Percentiles rank a stretch among this genome's conserved stretches.
Evolutionary conservation across 2,113 vertebrate genomes (phyloP).

Genomic region (Bolborhynchus lineola): DNA sequence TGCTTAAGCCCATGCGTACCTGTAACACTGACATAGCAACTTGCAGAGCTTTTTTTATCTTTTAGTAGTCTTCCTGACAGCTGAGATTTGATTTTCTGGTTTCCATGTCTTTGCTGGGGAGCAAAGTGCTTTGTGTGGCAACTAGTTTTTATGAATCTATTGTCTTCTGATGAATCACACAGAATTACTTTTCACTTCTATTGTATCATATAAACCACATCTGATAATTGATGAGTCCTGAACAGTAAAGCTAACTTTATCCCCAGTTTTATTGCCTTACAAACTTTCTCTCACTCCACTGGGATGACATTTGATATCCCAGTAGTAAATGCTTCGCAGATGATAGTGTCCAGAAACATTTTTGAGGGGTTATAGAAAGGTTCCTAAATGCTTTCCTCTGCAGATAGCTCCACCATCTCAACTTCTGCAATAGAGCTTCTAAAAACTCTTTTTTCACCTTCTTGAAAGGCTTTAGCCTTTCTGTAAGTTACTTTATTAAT

Average conservation of each 20-base stretch:
- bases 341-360: background rate
- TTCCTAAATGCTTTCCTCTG: background rate
- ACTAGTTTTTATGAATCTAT: background rate
- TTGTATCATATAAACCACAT: rapidly evolving
- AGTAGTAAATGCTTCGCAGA: background rate
- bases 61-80: background rate
- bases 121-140: background rate
- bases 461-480: background rate
- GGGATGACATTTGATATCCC: background rate
- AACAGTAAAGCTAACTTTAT: background rate
- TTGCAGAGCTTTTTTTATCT: background rate
- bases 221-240: background rate
- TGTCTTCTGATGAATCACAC: background rate
- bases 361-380: background rate
- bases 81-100: background rate
- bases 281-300: background rate
- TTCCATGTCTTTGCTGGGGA: background rate
- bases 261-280: background rate
- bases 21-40: background rate
- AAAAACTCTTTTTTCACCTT: background rate
- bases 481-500: background rate
- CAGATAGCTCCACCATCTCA: background rate
- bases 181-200: background rate
- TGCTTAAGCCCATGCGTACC: background rate
- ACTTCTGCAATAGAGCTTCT: background rate